Evolutionary conservation across 1,140 invertebrate species (phyloP).

Genomic region (Macrobrachium rosenbergii): DNA sequence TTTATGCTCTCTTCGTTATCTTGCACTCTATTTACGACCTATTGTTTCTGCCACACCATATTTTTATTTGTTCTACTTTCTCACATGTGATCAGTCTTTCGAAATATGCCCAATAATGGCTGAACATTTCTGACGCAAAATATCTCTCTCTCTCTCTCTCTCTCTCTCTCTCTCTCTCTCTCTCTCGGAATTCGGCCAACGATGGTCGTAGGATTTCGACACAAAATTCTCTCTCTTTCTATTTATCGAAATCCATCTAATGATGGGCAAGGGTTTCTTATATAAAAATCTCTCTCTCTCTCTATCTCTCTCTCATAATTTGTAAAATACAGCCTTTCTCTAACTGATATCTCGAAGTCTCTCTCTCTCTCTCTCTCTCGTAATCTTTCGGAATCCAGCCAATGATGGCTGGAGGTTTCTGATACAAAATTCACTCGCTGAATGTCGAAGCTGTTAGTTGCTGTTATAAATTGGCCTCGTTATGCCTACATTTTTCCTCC

Average conservation of each 20-base stretch:
- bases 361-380: constrained; percentile 9
- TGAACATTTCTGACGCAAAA: background rate
- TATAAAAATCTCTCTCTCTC: background rate
- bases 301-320: background rate
- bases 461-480: background rate
- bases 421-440: background rate
- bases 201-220: too few relatives aligned
- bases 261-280: background rate
- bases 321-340: background rate
- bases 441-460: background rate
- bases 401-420: background rate
- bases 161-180: background rate
- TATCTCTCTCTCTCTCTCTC: background rate
- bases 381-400: too few relatives aligned
- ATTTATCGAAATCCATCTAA: background rate
- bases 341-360: background rate
- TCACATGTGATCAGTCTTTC: too few relatives aligned
- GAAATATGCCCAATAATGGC: too few relatives aligned
- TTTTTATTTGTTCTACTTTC: background rate
- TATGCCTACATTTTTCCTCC: background rate
- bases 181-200: background rate
- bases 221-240: background rate
- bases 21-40: background rate
- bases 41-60: background rate
- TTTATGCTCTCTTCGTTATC: background rate